phyloP scores from a whole-genome alignment of 2,113 vertebrate genomes.

The Platichthys flesus region DNA sequence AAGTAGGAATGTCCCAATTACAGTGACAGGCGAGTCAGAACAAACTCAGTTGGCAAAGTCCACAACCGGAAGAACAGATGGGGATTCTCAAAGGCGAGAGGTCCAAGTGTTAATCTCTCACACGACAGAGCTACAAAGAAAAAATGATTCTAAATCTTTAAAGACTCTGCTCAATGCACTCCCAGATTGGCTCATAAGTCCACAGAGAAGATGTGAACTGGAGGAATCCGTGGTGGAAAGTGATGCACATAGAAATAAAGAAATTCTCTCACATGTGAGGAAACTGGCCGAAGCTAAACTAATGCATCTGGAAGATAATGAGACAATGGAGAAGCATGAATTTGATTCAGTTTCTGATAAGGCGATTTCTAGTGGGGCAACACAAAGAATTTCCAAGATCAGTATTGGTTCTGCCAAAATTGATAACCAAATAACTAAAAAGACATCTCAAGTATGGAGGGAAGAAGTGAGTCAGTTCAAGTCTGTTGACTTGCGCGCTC shows the following conservation, averaged over 20 bases:
- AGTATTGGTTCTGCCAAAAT: slow-evolving; percentile 77
- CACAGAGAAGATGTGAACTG: slow-evolving; percentile 79
- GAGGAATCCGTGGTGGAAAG: slow-evolving; percentile 63
- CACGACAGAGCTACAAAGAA: slow-evolving; percentile 82
- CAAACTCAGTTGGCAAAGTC: slow-evolving; percentile 67
- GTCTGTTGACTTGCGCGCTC: slow-evolving; percentile 67
- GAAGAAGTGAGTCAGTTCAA: slow-evolving; percentile 70
- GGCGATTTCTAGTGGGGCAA: slow-evolving; percentile 48
- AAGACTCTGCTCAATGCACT: slow-evolving; percentile 79
- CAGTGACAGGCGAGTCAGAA: slow-evolving; percentile 58
- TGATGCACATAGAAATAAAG: slow-evolving; percentile 76
- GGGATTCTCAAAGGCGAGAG: slow-evolving; percentile 79
- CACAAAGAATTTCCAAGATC: slow-evolving; percentile 77
- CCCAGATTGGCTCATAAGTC: slow-evolving; percentile 80
- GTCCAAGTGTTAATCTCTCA: slow-evolving; percentile 82
- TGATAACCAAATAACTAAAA: slow-evolving; percentile 72
- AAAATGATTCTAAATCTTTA: slow-evolving; percentile 75
- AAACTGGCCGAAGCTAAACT: slow-evolving; percentile 76
- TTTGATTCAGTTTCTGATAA: slow-evolving; percentile 74
- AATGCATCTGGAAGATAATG: slow-evolving; percentile 72
- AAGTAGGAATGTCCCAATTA: slow-evolving; percentile 61
- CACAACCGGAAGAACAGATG: slow-evolving; percentile 71
- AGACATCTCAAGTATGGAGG: slow-evolving; percentile 66
- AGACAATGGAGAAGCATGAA: slow-evolving; percentile 79
- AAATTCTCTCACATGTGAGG: slow-evolving; percentile 80